Conservation (phyloP, 2,797 vertebrate species). For the Bradypodion ventrale region DNA sequence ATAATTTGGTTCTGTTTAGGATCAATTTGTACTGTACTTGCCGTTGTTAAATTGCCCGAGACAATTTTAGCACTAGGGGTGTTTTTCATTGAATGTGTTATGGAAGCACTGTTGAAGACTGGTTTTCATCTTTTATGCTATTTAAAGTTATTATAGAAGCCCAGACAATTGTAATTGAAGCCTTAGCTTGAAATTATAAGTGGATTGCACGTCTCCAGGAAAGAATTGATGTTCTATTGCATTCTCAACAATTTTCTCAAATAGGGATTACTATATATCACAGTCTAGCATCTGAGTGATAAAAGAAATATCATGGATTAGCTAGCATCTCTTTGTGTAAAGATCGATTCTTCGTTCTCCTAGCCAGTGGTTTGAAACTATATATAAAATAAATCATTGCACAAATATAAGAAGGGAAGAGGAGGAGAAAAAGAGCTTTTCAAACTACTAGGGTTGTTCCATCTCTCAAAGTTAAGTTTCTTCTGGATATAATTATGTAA, state of each 20-base stretch:
- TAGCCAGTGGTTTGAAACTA: conserved; percentile 15
- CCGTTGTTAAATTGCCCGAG: conserved; percentile 28
- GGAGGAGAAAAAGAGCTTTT: background rate
- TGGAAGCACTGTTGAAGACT: conserved; percentile 36
- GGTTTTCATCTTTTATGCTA: conserved; percentile 33
- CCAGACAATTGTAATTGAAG: conserved; percentile 60
- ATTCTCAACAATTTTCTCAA: conserved; percentile 54
- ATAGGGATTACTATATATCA: conserved; percentile 38
- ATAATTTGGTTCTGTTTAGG: conserved; percentile 19
- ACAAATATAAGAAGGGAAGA: conserved; percentile 20
- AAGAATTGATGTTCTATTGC: conserved; percentile 42
- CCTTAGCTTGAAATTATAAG: conserved; percentile 64
- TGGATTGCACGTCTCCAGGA: conserved; percentile 29
- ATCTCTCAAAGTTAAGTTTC: background rate
- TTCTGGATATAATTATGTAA: background rate
- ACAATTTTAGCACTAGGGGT: conserved; percentile 25
- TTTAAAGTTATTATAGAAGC: conserved; percentile 51
- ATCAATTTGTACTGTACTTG: conserved; percentile 34
- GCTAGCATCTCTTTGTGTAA: conserved; percentile 26
- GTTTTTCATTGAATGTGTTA: conserved; percentile 28
- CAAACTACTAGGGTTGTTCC: background rate
- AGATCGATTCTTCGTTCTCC: conserved; percentile 30
- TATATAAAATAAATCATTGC: conserved; percentile 39
- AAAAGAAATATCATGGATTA: conserved; percentile 26
- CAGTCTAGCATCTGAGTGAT: conserved; percentile 35